A percentile compares a stretch with the other conserved stretches of the same genome.
These are phyloP conservation scores for Telmatherina bonti DNA, from an alignment of 2,797 vertebrate genomes.

Conservation along the genomic window DNA sequence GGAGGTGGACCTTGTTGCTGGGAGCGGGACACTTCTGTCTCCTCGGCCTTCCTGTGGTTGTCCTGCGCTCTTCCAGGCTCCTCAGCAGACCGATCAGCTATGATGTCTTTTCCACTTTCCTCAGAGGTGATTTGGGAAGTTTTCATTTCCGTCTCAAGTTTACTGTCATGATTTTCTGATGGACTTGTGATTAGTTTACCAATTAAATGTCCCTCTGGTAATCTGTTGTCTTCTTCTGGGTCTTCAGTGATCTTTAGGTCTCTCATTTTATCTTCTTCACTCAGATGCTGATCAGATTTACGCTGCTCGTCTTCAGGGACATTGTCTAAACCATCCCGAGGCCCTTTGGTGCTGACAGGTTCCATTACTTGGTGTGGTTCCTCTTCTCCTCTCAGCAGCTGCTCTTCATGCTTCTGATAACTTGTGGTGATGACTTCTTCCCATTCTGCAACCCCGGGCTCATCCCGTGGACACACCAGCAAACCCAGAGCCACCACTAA, in stretches of 20 bases:
- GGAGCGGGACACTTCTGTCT: constrained; percentile 4
- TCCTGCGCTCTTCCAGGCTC: constrained; percentile 9
- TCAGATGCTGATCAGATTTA: background rate
- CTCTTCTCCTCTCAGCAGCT: constrained; percentile 71
- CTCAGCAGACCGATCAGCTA: background rate
- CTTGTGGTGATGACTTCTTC: constrained; percentile 72
- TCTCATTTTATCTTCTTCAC: constrained; percentile 10
- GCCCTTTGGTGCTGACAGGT: constrained; percentile 23
- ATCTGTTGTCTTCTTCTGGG: constrained; percentile 9
- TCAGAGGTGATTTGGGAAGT: constrained; percentile 8
- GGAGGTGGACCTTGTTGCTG: constrained; percentile 20
- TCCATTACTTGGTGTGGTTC: constrained; percentile 75
- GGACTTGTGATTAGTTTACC: constrained; percentile 3
- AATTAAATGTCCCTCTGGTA: background rate
- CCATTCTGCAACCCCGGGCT: constrained; percentile 77
- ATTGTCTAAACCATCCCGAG: constrained; percentile 1
- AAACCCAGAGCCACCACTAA: constrained; percentile 88
- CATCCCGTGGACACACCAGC: constrained; percentile 83
- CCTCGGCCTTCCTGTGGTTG: constrained; percentile 2
- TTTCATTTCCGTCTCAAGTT: constrained; percentile 1
- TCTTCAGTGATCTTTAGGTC: constrained; percentile 6
- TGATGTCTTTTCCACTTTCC: constrained; percentile 7
- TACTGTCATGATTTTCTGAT: constrained; percentile 4
- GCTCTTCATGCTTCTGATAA: constrained; percentile 82
- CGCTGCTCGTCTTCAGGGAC: background rate